These are phyloP conservation scores for Misgurnus mizolepis DNA, from an alignment of 2,113 vertebrate species.

Conservation along the genomic window DNA sequence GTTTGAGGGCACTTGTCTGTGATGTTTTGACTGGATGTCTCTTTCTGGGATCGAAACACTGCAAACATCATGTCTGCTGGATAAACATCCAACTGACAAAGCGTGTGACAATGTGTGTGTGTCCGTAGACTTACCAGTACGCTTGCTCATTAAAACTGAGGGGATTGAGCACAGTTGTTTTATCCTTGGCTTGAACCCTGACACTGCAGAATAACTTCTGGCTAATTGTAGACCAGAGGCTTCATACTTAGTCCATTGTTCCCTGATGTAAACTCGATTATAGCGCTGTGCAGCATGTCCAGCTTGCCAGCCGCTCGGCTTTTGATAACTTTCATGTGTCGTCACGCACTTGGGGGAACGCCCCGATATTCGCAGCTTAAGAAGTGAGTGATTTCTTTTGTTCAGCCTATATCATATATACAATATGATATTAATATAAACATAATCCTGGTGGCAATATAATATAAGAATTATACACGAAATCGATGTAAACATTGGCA, in stretches of 20 bases:
- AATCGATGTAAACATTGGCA: too few species aligned
- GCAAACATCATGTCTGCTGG: not conserved
- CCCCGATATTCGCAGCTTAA: too few species aligned
- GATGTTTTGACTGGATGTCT: constrained; percentile 25
- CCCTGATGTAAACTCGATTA: not conserved
- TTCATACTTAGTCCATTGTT: not conserved
- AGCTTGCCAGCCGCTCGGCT: not conserved
- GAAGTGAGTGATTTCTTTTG: too few species aligned
- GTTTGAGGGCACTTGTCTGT: not conserved
- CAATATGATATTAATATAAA: too few species aligned
- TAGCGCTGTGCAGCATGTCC: not conserved
- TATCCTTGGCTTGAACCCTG: not conserved
- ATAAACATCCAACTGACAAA: not conserved
- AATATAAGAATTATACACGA: too few species aligned
- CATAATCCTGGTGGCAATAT: too few species aligned
- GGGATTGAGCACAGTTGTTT: not conserved
- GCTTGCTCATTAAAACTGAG: not conserved
- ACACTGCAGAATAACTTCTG: not conserved
- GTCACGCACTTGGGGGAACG: too few species aligned
- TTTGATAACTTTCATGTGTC: too few species aligned
- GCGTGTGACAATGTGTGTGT: constrained; percentile 3
- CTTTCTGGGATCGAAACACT: constrained; percentile 2
- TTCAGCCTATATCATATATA: too few species aligned
- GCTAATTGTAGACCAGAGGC: not conserved
- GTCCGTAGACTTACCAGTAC: not conserved